Evolutionary conservation across 2,797 vertebrate species (phyloP), one percentile per base, ranked within the genome.

Genomic region (Megaceryle alcyon): DNA sequence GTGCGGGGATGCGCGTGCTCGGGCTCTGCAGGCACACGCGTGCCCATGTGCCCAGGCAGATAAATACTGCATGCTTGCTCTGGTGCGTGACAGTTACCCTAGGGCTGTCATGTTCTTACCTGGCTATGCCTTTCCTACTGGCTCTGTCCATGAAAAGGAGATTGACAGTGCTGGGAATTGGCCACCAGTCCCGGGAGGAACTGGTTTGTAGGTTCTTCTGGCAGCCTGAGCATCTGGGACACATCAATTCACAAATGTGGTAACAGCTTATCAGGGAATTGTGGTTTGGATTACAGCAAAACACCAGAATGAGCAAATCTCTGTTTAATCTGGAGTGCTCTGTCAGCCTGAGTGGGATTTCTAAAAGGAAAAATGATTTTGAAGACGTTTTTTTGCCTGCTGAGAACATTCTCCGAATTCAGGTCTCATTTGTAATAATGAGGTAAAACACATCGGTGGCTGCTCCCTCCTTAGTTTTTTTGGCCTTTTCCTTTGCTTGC

Each of bases 241-340:
- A 12, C 64, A 19, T 22, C 21, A 41, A 11, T 19, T 66, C 85
- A 48, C 84, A 78, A 75, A 48, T 3, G 72, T 43, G 79, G 80
- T 84, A 78, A 95, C 66, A 64, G 70, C 22, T 86, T 92, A 92
- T 31, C 51, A 37, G 89, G 94, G 95, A 96, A 90, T 91, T 90
- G 85, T 57, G 94, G 92, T 91, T 95, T 93, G 90, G 94, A 92
- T 94, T 94, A 79, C 92, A 92, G 85, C 33, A 60, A 63, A 83
- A 84, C 35, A 90, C 78, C 82, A 54, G 69, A 56, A 94, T 63
- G 83, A 94, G 80, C 73, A 85, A 82, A 86, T 70, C 77, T 86
- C 85, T 48, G n/a, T 35, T 79, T 63, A 65, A 73, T 92, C 90
- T 64, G 82, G 44, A 71, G 91, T 6, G 68, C 15, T 77, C 51